These are phyloP conservation scores for Rhodinocichla rosea DNA, from an alignment of 2,113 vertebrate genomes.

Conservation along the genomic window DNA sequence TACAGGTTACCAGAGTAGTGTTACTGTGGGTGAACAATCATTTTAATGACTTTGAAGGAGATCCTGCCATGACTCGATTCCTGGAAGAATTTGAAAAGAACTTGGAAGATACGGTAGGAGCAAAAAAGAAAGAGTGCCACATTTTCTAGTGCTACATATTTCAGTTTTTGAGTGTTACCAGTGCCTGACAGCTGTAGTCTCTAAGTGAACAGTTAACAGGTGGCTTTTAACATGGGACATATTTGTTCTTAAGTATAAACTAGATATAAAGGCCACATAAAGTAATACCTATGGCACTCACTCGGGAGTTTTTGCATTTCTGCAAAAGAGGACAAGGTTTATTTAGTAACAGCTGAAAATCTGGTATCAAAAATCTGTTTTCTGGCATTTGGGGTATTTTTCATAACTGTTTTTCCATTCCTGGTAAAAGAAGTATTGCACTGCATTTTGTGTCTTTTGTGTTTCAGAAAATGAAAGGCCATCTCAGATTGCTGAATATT, in stretches of 20 bases:
- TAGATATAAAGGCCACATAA: not conserved
- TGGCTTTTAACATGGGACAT: not conserved
- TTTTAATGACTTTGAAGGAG: slow-evolving; percentile 97
- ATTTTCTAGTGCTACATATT: not conserved
- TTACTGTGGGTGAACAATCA: slow-evolving; percentile 98
- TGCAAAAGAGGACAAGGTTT: not conserved
- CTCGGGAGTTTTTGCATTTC: not conserved
- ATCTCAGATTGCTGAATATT: slow-evolving; percentile 93
- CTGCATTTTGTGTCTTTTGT: not conserved
- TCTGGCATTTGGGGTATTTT: not conserved
- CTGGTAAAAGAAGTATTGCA: not conserved
- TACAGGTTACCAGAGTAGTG: slow-evolving; percentile 92
- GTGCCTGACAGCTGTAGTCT: not conserved
- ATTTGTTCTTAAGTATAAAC: not conserved
- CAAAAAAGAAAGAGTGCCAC: not conserved
- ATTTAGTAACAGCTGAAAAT: not conserved
- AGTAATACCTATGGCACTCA: not conserved
- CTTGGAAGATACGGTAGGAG: slow-evolving; percentile 86
- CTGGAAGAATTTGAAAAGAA: slow-evolving; percentile 94
- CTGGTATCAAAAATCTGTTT: not conserved
- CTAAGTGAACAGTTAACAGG: not conserved
- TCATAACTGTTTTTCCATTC: not conserved
- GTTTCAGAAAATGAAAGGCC: slow-evolving; percentile 95
- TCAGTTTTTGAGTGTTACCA: not conserved
- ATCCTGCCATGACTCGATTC: slow-evolving; percentile 92